Evolutionary conservation across 2,797 vertebrate genomes (phyloP), one percentile per base, ranked within the genome.

Genomic region (Rhynchotus rufescens): DNA sequence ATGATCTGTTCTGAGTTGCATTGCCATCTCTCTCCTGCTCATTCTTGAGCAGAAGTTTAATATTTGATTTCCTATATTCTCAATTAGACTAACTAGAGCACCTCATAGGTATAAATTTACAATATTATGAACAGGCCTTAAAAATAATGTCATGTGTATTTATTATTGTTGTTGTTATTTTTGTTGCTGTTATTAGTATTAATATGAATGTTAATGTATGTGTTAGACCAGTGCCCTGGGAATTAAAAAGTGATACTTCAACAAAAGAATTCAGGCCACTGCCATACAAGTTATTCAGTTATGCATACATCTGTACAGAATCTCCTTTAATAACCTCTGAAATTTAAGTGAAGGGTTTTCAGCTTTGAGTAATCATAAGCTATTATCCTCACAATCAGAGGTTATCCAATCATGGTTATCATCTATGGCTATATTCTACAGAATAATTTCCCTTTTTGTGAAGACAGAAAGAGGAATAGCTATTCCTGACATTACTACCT

Each of bases 41-140:
- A 13, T 72, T 78, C 52, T 2, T 65, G 9, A 52, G 10, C 16
- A 86, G 2, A 80, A 0, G 2, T 19, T 54, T 69, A 75, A 1
- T 10, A 66, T 44, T 45, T 62, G 4, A 36, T 13, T 80, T 94
- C 6, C 68, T 11, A 5, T 73, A 2, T 11, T 81, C 78, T 12
- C 0, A 0, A 10, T 69, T 69, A 44, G 9, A 15, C 42, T 10
- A 28, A 62, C 86, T 79, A 32, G 2, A 67, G 11, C 3, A 67
- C 4, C 2, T 42, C 19, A 6, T 10, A 73, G 84, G 52, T 16
- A 78, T 32, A 73, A 87, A 60, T 6, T 36, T 40, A 14, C 1
- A 62, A 26, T 44, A 17, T 3, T 38, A 1, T 57, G 51, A 83
- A 44, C 2, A 68, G 4, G 56, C 36, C 10, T 4, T 8, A 77